A percentile compares a stretch with the other conserved stretches of the same genome.
These are phyloP conservation scores for Phainopepla nitens DNA, from an alignment of 2,113 vertebrate species.

Conservation along the genomic window DNA sequence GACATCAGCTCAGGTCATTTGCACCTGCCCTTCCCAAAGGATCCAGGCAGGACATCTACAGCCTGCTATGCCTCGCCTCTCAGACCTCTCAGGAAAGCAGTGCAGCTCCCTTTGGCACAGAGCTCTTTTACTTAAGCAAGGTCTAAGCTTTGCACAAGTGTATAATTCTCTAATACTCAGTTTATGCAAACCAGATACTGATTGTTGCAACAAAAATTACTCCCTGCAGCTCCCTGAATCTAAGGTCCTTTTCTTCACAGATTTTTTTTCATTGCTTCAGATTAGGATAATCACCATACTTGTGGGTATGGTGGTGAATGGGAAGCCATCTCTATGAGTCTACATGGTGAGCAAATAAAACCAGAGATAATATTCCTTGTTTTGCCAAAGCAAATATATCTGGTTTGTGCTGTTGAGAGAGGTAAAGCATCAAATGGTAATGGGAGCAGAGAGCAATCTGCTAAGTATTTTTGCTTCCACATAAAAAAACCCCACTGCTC, in stretches of 20 bases:
- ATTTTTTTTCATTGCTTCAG: background rate
- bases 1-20: background rate
- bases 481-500: background rate
- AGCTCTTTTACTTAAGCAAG: background rate
- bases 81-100: background rate
- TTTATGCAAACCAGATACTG: background rate
- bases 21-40: background rate
- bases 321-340: background rate
- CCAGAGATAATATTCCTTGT: background rate
- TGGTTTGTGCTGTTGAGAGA: background rate
- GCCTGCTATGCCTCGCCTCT: background rate
- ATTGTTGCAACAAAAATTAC: background rate
- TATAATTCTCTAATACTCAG: background rate
- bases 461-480: slow-evolving; percentile 4
- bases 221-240: background rate
- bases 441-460: background rate
- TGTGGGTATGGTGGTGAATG: background rate
- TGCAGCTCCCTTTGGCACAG: background rate
- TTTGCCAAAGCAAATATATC: background rate
- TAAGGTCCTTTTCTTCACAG: background rate
- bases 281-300: background rate
- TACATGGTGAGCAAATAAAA: background rate
- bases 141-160: background rate
- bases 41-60: background rate
- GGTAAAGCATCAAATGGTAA: background rate